Evolutionary conservation across 2,113 vertebrate species (phyloP).

Genomic region (Myotis davidii): DNA sequence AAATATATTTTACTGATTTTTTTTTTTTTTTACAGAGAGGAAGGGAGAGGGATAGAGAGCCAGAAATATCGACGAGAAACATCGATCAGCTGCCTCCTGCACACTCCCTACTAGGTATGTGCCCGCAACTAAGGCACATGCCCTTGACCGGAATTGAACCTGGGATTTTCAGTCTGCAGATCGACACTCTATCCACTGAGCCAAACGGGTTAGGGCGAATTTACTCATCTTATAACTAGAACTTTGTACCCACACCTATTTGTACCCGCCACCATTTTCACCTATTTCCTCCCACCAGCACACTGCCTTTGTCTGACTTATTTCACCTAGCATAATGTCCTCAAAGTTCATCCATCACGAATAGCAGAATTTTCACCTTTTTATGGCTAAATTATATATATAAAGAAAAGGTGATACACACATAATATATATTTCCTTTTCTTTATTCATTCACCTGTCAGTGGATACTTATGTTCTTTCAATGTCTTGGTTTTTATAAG

Average conservation of each 20-base stretch:
- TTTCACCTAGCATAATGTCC: not conserved
- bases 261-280: not conserved
- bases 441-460: not conserved
- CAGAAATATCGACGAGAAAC: too few species aligned
- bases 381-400: not conserved
- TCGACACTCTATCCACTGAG: too few species aligned
- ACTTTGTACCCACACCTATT: not conserved
- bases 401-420: not conserved
- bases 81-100: too few species aligned
- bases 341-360: not conserved
- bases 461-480: not conserved
- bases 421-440: not conserved
- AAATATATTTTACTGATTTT: too few species aligned
- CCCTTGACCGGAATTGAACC: too few species aligned
- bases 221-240: not conserved
- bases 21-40: too few species aligned
- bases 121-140: too few species aligned
- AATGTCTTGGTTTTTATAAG: not conserved
- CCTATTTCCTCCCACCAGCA: fast-evolving
- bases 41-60: too few species aligned
- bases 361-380: not conserved
- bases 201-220: too few species aligned
- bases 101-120: too few species aligned
- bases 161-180: too few species aligned
- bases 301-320: not conserved